Evolutionary conservation across 1,140 invertebrate genomes (phyloP).

Genomic region (Cotesia vestalis): DNA sequence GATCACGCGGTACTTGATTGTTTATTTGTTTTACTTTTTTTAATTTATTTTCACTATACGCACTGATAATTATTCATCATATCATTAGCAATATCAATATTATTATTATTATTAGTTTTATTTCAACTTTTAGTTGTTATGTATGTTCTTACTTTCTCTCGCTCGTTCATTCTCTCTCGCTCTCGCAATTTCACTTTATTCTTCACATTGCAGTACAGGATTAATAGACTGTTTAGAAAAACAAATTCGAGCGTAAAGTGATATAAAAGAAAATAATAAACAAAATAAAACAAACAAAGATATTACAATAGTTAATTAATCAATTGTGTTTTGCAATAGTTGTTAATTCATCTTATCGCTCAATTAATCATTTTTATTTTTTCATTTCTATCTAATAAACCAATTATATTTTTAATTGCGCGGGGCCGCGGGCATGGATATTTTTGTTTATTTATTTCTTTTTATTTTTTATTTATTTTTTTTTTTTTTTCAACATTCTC

Average conservation of each 20-base stretch:
- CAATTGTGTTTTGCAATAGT: background rate
- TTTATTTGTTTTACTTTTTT: conserved; percentile 40
- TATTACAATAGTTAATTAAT: background rate
- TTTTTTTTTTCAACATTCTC: conserved; percentile 38
- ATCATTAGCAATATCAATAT: conserved; percentile 18
- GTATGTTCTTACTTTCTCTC: background rate
- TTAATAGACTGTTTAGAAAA: background rate
- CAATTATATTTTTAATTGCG: conserved; percentile 8
- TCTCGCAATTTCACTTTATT: conserved; percentile 12
- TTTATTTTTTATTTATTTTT: background rate
- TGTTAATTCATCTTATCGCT: background rate
- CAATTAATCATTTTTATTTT: background rate
- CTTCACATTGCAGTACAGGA: conserved; percentile 4
- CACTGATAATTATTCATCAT: conserved; percentile 29
- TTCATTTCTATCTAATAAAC: conserved; percentile 18
- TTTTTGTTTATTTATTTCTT: background rate
- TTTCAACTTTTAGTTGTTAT: background rate
- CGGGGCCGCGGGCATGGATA: conserved; percentile 41
- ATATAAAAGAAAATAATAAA: conserved; percentile 4
- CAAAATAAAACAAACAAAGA: conserved; percentile 5
- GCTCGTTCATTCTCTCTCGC: background rate
- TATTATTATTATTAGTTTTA: conserved; percentile 7
- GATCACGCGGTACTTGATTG: conserved; percentile 48
- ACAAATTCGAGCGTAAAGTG: conserved; percentile 1
- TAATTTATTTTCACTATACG: conserved; percentile 36